Evolutionary conservation across 1,140 invertebrate species (phyloP), one percentile per base, ranked within the genome.

Genomic region (Drosophila eugracilis): DNA sequence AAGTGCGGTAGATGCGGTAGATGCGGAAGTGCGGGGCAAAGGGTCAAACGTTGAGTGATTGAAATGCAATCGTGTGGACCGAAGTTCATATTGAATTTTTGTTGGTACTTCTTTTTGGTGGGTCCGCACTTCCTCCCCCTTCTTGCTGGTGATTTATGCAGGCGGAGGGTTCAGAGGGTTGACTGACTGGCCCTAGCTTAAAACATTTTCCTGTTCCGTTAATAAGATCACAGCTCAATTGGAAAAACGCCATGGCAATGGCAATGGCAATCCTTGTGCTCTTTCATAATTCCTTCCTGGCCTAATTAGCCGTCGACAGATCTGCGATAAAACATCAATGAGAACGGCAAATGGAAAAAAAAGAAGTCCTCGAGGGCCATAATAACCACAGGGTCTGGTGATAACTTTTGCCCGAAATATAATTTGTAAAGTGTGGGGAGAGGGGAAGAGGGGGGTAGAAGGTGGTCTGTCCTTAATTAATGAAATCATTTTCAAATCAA

Each of bases 401-500:
- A 65, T 50, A 65, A 34, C 58, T 41, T 49, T 50, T 66, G 48
- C 58, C 26, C 54, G 24, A 30, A 50, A 41, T 49, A 66, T 65
- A 66, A 66, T 41, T 66, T 50, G 30, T 48, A 50, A 50, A 49
- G n/a, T n/a, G n/a, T n/a, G n/a, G n/a, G n/a, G n/a, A 37, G 17
- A 37, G 39, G 19, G 26, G 26, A 30, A 9, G 5, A 30, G 22
- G 26, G 26, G 39, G 15, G 7, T 15, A 37, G 57, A 60, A 50
- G 44, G 71, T 50, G 48, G 39, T 39, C 36, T 57, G 41, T 62
- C 32, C 42, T 70, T 78, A 81, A 81, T 81, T 83, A 81, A 83
- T 81, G 78, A 83, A 83, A 83, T 78, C 78, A 81, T 81, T 83
- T 74, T 83, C 74, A 59, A 78, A 81, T 81, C 74, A 83, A 83